Evolutionary conservation across 2,888 invertebrate genomes (phyloP), one percentile per base, ranked within the genome.

Genomic region (Phorcus lineatus): DNA sequence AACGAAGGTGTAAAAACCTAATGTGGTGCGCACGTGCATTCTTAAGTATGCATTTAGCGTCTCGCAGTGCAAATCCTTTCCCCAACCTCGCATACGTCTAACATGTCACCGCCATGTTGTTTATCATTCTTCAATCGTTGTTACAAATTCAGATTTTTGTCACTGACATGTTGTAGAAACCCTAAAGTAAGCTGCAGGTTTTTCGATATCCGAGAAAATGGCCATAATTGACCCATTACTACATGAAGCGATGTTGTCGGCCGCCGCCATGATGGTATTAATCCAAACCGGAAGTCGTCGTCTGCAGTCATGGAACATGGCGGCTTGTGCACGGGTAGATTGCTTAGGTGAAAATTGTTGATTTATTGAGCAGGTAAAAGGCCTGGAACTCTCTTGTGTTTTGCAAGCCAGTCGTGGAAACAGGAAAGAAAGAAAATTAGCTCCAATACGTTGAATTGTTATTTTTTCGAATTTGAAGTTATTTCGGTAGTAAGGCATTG

Each of bases 121-220:
- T 36, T 70, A 70, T 70, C 70, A 70, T 36, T 70, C 47, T 70
- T 70, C 31, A 13, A 70, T 70, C 70, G 70, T 36, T 19, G 36
- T 70, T 70, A 70, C 70, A 70, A 70, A 70, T 70, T 70, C 70
- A n/a, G 70, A 70, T 70, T 40, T n/a, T 70, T 70, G 70, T 70
- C 70, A 70, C 36, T 70, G 70, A 17, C 70, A 40, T 70, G 70
- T 70, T 36, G 28, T 31, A 31, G 36, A 70, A 36, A 36, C 70
- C 28, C 28, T 40, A 40, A 36, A 36, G 70, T 40, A 70, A 70
- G 36, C 40, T 70, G 28, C 70, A 36, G 70, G 70, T 36, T 70
- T 70, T 40, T 70, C 70, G 70, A 70, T 70, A 70, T 70, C 70
- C 70, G 70, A 70, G 70, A 70, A 70, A 70, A 70, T 70, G 40